Evolutionary conservation across 2,888 invertebrate genomes (phyloP), one percentile per base, ranked within the genome.

Genomic region (Adela reaumurella): DNA sequence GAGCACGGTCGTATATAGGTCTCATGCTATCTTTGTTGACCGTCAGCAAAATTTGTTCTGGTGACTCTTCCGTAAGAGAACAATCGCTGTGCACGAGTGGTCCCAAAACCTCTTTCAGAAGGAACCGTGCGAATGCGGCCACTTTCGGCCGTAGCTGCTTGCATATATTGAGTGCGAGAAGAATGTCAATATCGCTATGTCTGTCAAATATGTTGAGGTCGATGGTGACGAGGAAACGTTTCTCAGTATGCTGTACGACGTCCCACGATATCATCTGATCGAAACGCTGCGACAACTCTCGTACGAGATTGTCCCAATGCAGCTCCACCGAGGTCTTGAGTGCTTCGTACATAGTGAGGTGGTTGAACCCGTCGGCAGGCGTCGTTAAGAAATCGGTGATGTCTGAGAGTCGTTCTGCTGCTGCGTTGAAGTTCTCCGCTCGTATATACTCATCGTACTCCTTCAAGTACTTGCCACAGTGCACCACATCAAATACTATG

Each of bases 101-200:
- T 48, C 68, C 62, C 11, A 89, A 68, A 19, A 89, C 63, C 52
- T 81, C 64, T 28, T 81, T 72, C 55, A 86, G 65, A 17, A 91
- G 59, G 56, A 82, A 83, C 50, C 72, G 70, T 2, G 83, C 72
- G 58, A 90, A 83, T 48, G 74, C 68, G 29, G 81, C 68, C 5
- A 90, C 61, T 58, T 81, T 82, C 20, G 64, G 63, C 19, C 55
- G 57, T 56, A 61, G 72, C 59, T 58, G 85, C 58, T 61, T 74
- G 57, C 61, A 64, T 48, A 68, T 69, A 43, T 65, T 62, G 43
- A 82, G 57, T n/a, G 74, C 74, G 55, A 67, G 65, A 45, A 77
- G 53, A 18, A 81, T 59, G 54, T 80, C 70, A 43, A 62, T 54
- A 35, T 63, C 64, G 20, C 55, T 51, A 0, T 52, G 46, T 2